Evolutionary conservation across 37 sponge, comb jelly and placozoan genomes (phyloP).

Genomic region (Oopsacas minuta): DNA sequence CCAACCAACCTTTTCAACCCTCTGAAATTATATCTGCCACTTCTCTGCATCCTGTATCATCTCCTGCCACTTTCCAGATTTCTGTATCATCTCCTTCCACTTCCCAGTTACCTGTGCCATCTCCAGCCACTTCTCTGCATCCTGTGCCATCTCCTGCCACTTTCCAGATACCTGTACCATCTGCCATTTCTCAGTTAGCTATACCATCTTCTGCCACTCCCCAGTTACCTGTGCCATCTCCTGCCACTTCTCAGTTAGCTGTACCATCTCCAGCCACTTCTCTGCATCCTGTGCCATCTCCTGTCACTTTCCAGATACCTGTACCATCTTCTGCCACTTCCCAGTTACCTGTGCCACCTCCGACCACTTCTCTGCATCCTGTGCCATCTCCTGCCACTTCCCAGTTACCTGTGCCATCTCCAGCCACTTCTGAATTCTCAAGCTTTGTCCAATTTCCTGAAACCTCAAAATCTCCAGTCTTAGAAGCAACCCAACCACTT

Average conservation of each 20-base stretch:
- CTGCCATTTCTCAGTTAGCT: too few species aligned
- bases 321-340: background rate
- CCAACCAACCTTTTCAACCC: background rate
- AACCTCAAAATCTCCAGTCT: too few species aligned
- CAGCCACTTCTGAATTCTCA: background rate
- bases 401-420: too few species aligned
- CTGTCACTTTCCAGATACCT: background rate
- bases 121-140: background rate
- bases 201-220: background rate
- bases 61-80: background rate
- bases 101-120: background rate
- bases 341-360: background rate
- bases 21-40: background rate
- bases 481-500: constrained; percentile 12
- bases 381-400: too few species aligned
- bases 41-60: background rate
- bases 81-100: background rate
- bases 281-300: background rate
- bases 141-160: too few species aligned
- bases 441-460: too few species aligned
- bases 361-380: background rate
- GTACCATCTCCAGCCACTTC: background rate
- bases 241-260: background rate
- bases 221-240: too few species aligned
- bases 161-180: too few species aligned